Conservation (phyloP, 2,797 vertebrate species). For the Mormyrops attenuatus region DNA sequence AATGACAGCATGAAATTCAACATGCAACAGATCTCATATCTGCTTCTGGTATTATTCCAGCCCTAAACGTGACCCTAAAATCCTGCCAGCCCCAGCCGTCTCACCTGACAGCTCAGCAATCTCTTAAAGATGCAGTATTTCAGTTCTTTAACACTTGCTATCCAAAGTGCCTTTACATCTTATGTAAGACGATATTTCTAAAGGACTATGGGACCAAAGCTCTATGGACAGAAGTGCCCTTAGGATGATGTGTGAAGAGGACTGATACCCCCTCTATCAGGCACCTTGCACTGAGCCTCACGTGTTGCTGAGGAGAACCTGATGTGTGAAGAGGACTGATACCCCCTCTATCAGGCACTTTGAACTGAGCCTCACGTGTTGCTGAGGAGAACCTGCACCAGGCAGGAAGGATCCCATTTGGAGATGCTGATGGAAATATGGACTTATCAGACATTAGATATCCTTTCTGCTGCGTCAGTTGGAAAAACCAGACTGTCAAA, state of each 20-base stretch:
- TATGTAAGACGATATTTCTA: background rate
- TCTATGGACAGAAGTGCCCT: background rate
- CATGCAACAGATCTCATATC: background rate
- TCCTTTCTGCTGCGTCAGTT: background rate
- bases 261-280: background rate
- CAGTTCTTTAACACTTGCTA: background rate
- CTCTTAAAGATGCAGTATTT: background rate
- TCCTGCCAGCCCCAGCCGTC: background rate
- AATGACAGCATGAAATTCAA: background rate
- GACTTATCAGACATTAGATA: background rate
- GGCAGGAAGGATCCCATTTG: background rate
- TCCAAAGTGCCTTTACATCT: background rate
- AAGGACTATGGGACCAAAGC: background rate
- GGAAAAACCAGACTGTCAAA: background rate
- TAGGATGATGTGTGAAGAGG: background rate
- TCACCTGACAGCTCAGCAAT: background rate
- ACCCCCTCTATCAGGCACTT: background rate
- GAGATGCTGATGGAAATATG: background rate
- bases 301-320: background rate
- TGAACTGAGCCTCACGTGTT: background rate
- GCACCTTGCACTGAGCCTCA: background rate
- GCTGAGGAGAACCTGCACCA: background rate
- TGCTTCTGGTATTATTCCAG: background rate
- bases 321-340: background rate
- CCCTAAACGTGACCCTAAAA: background rate